Evolutionary conservation across 2,113 vertebrate genomes (phyloP).

Genomic region (Riparia riparia): DNA sequence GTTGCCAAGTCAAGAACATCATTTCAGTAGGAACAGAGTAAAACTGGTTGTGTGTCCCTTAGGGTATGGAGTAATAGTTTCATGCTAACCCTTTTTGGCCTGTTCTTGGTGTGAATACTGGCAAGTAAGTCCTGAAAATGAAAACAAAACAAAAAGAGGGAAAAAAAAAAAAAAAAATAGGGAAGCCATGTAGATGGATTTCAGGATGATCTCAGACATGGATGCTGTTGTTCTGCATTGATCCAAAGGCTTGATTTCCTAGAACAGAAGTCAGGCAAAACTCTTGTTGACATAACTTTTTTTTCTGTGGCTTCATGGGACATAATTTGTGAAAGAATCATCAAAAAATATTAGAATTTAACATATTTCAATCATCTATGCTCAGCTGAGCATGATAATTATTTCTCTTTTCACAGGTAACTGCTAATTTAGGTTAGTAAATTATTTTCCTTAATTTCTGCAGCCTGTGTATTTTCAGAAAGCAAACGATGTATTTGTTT

Average conservation of each 20-base stretch:
- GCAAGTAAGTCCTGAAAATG: background rate
- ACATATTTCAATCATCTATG: background rate
- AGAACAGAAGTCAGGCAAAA: background rate
- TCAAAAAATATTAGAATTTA: background rate
- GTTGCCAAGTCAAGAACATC: background rate
- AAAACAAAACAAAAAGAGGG: background rate
- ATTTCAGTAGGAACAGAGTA: background rate
- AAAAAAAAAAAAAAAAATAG: background rate
- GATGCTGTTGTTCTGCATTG: background rate
- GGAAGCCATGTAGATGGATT: fast-evolving
- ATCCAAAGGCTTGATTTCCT: background rate
- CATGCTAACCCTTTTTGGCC: background rate
- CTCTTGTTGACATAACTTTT: background rate
- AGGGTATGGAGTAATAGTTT: background rate
- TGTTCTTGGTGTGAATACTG: background rate
- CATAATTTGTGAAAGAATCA: background rate
- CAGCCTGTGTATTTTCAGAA: background rate
- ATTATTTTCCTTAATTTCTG: background rate
- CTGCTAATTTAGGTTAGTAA: background rate
- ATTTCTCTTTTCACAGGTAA: background rate
- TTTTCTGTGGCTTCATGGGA: background rate
- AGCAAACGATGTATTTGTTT: background rate
- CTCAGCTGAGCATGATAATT: background rate
- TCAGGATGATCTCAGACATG: background rate
- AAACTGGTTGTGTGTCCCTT: fast-evolving